phyloP scores from a whole-genome alignment of 1,140 invertebrate species.

The Scaptomyza pallida region DNA sequence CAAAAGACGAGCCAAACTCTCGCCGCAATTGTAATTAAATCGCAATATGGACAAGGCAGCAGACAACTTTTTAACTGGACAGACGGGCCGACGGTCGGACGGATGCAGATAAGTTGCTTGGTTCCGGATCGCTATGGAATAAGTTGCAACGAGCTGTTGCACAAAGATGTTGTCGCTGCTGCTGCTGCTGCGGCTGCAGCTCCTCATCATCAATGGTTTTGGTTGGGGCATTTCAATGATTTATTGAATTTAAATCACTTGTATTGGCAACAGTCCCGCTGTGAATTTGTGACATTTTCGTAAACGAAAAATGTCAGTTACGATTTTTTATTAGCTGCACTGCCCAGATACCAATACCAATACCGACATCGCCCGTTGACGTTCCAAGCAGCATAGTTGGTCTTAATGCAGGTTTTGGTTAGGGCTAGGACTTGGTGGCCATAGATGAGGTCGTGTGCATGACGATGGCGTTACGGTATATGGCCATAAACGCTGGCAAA shows the following conservation, averaged over 20 bases:
- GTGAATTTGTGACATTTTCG: slow-evolving; percentile 84
- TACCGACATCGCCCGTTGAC: too few relatives aligned
- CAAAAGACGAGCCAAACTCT: slow-evolving; percentile 21
- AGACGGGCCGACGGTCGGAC: slow-evolving; percentile 7
- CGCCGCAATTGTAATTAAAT: slow-evolving; percentile 78
- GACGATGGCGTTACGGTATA: slow-evolving; percentile 69
- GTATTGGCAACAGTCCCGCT: slow-evolving; percentile 84
- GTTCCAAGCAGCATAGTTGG: slow-evolving; percentile 1
- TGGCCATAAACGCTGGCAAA: slow-evolving; percentile 64
- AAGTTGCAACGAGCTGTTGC: slow-evolving; percentile 3
- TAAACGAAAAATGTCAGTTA: slow-evolving; percentile 84
- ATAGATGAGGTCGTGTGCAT: slow-evolving; percentile 16
- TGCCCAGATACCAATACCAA: slow-evolving; percentile 9
- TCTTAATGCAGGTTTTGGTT: background rate
- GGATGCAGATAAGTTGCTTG: slow-evolving; percentile 12
- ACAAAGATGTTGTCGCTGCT: background rate
- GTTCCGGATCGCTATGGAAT: slow-evolving; percentile 35
- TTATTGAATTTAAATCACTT: slow-evolving; percentile 84
- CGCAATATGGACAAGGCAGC: slow-evolving; percentile 53
- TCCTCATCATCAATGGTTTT: slow-evolving; percentile 40
- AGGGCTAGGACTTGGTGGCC: slow-evolving; percentile 50
- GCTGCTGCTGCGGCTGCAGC: slow-evolving; percentile 4
- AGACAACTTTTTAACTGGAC: slow-evolving; percentile 37
- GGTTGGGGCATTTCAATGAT: slow-evolving; percentile 71
- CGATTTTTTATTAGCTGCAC: slow-evolving; percentile 79